Evolutionary conservation across 2,888 invertebrate genomes (phyloP), one percentile per base, ranked within the genome.

Genomic region (Mythimna loreyi): DNA sequence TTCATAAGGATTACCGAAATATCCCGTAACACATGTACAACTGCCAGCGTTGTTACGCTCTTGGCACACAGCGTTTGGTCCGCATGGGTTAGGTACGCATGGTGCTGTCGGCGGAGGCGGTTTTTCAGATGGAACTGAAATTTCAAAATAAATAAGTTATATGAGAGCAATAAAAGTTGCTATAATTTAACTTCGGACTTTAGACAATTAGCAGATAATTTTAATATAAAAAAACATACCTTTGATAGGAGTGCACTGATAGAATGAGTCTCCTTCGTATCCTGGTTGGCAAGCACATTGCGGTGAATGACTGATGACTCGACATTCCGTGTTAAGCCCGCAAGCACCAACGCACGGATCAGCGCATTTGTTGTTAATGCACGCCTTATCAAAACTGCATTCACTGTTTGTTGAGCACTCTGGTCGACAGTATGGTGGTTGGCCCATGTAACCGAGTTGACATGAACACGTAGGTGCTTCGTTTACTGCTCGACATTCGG

Each of bases 341-440:
- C 98, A 98, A 40, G 97, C 97, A 52, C 98, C 98, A 4, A 97
- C 96, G 85, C 98, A 98, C 23, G 98, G 98, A 88, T 98, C 97
- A 9, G 96, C 93, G 86, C 98, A 98, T 90, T 97, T 98, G 72
- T 97, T 97, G 86, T 97, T 97, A 16, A 97, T 96, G 87, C 98
- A 98, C 33, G 98, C 98, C 82, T 96, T 97, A 86, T 98, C 96
- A 78, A 97, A 97, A 62, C 97, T 94, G 90, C 98, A 98, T 89
- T 98, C 98, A 16, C 98, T 97, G 87, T 97, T 98, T 28, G 98
- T 97, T 3, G 98, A 96, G 90, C 98, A 98, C 92, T 98, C 98
- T 2, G 98, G 98, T 74, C 97, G 96, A 87, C 98, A 98, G 67
- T 97, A 97, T 47, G 97, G 97, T 70, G 98, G 97, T 69, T 96